phyloP scores from a whole-genome alignment of 2,797 vertebrate genomes.

The Malacoctenus gilli region DNA sequence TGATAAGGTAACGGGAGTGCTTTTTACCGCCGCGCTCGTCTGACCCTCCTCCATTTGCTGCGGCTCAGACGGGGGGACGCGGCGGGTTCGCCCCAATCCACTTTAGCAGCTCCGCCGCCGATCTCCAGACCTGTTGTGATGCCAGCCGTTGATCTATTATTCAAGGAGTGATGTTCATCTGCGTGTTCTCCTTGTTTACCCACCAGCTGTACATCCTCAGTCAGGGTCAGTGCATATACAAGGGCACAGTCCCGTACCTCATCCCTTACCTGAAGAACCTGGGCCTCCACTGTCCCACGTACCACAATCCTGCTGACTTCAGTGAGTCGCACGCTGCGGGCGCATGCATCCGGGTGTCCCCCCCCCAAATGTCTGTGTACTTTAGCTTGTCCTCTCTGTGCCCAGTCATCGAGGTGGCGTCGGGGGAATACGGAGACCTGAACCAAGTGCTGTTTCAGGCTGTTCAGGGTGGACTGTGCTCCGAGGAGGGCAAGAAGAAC shows the following conservation, averaged over 20 bases:
- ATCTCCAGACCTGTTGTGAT: conserved; percentile 41
- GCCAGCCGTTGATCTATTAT: conserved; percentile 53
- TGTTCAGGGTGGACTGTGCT: conserved; percentile 93
- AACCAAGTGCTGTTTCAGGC: conserved; percentile 95
- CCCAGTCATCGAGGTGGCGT: conserved; percentile 97
- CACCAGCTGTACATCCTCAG: conserved; percentile 96
- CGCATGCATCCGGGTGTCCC: too few relatives aligned
- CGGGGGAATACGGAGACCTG: conserved; percentile 97
- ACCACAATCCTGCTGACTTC: conserved; percentile 99
- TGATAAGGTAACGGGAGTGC: conserved; percentile 87
- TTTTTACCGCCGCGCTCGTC: conserved; percentile 24
- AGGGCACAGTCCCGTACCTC: conserved; percentile 93
- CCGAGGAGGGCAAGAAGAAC: conserved; percentile 90
- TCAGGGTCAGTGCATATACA: conserved; percentile 99
- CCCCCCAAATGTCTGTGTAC: too few relatives aligned
- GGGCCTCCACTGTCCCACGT: conserved; percentile 95
- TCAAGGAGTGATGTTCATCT: conserved; percentile 21
- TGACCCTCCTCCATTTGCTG: conserved; percentile 47
- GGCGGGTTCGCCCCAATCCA: conserved; percentile 35
- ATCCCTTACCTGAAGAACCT: conserved; percentile 97
- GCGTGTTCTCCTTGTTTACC: conserved; percentile 13
- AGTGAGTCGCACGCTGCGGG: conserved; percentile 82
- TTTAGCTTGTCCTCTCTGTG: conserved; percentile 35
- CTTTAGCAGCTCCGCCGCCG: conserved; percentile 28
- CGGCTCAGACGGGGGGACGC: conserved; percentile 11